Evolutionary conservation across 2,888 invertebrate species (phyloP).

Genomic region (Panopea generosa): DNA sequence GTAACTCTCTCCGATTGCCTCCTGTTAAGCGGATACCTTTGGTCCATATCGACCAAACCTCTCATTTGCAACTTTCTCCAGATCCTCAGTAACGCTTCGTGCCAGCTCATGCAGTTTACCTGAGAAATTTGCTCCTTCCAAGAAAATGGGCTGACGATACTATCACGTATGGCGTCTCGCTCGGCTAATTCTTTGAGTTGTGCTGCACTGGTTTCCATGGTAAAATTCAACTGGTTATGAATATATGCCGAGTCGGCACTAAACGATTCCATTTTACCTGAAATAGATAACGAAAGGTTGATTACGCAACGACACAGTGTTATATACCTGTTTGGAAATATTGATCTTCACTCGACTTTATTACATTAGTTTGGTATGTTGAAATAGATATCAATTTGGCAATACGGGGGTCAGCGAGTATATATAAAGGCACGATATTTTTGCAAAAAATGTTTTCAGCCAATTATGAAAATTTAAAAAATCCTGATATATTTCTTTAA

Average conservation of each 20-base stretch:
- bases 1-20: neutral
- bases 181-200: conserved; percentile 26
- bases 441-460: no score
- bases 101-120: conserved; percentile 33
- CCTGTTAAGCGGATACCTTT: conserved; percentile 28
- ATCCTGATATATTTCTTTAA: no score
- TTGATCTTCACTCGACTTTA: no score
- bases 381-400: no score
- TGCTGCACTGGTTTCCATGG: neutral
- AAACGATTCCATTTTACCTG: conserved; percentile 61
- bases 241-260: conserved; percentile 36
- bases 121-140: conserved; percentile 38
- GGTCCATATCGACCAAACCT: conserved; percentile 44
- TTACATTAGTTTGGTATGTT: no score
- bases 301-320: no score
- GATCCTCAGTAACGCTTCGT: conserved; percentile 44
- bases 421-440: no score
- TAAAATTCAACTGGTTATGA: conserved; percentile 26
- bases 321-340: no score
- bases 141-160: conserved; percentile 34
- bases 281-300: no score
- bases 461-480: no score
- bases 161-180: conserved; percentile 45
- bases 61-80: conserved; percentile 56
- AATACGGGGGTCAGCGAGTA: no score